Evolutionary conservation across 2,113 vertebrate species (phyloP), one percentile per base, ranked within the genome.

Genomic region (Indicator indicator): DNA sequence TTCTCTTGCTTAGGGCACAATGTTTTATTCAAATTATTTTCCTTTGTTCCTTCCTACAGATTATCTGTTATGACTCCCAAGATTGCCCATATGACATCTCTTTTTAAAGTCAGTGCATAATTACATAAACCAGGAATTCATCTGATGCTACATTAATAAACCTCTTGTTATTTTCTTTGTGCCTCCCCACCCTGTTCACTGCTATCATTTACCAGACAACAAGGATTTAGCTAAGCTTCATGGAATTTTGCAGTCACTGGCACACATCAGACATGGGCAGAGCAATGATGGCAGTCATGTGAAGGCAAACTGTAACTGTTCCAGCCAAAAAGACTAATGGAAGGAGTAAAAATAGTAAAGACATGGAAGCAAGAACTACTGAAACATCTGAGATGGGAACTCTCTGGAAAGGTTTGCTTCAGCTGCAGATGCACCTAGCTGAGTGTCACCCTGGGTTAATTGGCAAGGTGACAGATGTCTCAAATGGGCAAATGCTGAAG

Each of bases 21-120:
- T 96, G 85, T 98, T 97, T 98, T 97, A 97, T 97, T 97, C 92
- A 98, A 89, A 96, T 91, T 89, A 93, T 98, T 97, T 97, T 60
- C 89, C 90, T 97, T 97, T 97, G 89, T 97, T 97, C 90, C 95
- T 96, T 96, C 95, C 65, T 91, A 77, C 59, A 92, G 85, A 90
- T 92, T 93, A 86, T 83, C 73, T 91, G 60, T 94, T 94, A 86
- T 86, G 80, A 96, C 90, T 97, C 93, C 77, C 93, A 94, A 96
- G 52, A 91, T 71, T 78, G 76, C 83, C 90, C 92, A 65, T 14
- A 27, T 86, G 85, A 95, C 79, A 77, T 94, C 71, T 94, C 75
- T 97, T 73, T 94, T 90, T 65, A 93, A 80, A 97, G 79, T 60
- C 86, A 63, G 27, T 93, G 74, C 68, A 33, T 97, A 96, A 97